Evolutionary conservation across 2,888 invertebrate genomes (phyloP), one percentile per base, ranked within the genome.

Genomic region (Anodontia alba): DNA sequence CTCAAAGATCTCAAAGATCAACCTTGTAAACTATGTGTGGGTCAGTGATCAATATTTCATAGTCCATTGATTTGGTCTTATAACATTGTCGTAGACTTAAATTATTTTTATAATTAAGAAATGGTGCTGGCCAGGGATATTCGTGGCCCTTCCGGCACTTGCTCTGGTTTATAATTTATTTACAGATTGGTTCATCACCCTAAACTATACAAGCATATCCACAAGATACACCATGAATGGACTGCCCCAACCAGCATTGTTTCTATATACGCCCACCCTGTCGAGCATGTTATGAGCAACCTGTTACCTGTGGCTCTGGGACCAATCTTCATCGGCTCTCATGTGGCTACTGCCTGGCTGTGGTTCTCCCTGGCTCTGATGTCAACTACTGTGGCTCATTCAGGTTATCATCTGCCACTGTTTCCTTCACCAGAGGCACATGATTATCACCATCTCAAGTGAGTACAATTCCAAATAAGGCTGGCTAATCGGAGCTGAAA

Each of bases 221-320:
- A 98, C 95, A 98, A 98, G 94, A 96, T 96, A 89, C 98, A 98
- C 93, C 98, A 98, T 90, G 97, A 98, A 94, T 98, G 97, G 97
- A 97, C 97, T 0, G 97, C 97, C 0, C 97, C 98, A 0, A 96
- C 98, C 73, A 97, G 97, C n/a, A 96, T 97, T 3, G 96, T 97
- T 0, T 96, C 97, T 20, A 95, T 97, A 57, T 97, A 97, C 94
- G 97, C 97, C 89, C 97, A 97, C 94, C 97, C 97, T 0, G 93
- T 97, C 62, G 95, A 95, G 84, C 97, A 97, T 93, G 95, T 97
- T 76, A 95, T 97, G 84, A 97, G 97, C 67, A 97, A 97, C 95
- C 93, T 97, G 77, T 88, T 97, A 78, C 97, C 97, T 31, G 96
- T 97, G 2, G 96, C 97, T 89, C 92, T 97, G 80, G 89, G 97